Evolutionary conservation across 92 coral and sea anemone species (phyloP).

Genomic region (Heteractis magnifica): DNA sequence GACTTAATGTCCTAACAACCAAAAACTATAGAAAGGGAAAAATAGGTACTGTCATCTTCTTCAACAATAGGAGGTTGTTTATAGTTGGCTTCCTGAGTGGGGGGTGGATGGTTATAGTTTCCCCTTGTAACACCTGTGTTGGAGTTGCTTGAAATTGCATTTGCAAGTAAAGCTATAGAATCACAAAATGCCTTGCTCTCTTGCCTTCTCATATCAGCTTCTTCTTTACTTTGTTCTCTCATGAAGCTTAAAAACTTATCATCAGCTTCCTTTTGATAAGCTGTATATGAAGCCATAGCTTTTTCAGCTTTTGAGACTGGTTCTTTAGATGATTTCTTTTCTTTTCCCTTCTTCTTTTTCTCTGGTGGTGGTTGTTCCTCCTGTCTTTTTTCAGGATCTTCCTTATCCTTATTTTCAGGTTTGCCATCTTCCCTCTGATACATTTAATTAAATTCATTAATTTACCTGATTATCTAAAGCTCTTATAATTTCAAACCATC

Average conservation of each 20-base stretch:
- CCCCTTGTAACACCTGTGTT: background rate
- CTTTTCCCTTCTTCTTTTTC: background rate
- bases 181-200: slow-evolving; percentile 7
- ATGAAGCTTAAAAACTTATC: too few species aligned
- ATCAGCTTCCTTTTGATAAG: slow-evolving; percentile 13
- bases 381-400: background rate
- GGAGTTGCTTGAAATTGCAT: slow-evolving; percentile 5
- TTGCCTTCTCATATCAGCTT: slow-evolving; percentile 12
- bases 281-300: background rate
- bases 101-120: slow-evolving; percentile 1
- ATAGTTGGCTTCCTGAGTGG: background rate
- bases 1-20: background rate
- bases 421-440: background rate
- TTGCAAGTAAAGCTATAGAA: slow-evolving; percentile 4
- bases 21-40: background rate
- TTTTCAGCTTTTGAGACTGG: background rate
- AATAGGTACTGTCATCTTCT: background rate
- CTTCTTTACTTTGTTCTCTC: slow-evolving; percentile 11
- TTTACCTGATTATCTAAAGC: background rate
- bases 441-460: background rate
- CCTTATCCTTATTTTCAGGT: background rate
- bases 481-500: too few species aligned
- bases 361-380: slow-evolving; percentile 1
- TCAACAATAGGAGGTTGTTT: background rate
- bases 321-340: background rate